phyloP scores from a whole-genome alignment of 2,113 vertebrate species.

The Protobothrops flavoviridis region DNA sequence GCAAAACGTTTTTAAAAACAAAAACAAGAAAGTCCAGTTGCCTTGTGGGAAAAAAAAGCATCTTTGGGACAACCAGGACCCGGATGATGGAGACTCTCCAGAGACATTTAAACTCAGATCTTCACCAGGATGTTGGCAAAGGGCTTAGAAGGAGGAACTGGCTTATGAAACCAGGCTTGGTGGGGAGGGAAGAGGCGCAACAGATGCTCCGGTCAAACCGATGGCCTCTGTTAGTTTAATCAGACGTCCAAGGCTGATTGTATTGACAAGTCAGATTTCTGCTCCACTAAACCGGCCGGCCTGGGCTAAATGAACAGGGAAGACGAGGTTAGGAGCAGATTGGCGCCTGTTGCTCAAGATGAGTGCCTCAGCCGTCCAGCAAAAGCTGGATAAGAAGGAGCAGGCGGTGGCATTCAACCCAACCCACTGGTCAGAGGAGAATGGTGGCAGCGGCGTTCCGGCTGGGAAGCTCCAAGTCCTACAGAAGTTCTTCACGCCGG shows the following conservation, averaged over 20 bases:
- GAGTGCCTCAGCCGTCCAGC: constrained; percentile 2
- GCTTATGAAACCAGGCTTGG: background rate
- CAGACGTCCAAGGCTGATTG: background rate
- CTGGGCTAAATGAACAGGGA: background rate
- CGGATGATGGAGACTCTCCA: no score
- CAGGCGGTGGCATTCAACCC: background rate
- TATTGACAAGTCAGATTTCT: constrained; percentile 10
- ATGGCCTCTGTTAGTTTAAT: background rate
- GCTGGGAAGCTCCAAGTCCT: constrained; percentile 48
- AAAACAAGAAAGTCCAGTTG: no score
- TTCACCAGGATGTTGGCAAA: background rate
- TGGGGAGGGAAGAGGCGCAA: background rate
- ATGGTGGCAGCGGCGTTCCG: constrained; percentile 36
- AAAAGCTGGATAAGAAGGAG: constrained; percentile 9
- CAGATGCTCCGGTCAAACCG: background rate
- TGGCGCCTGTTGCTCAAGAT: background rate
- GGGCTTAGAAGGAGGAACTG: background rate
- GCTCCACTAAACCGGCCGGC: background rate
- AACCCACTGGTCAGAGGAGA: constrained; percentile 36
- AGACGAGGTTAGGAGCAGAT: background rate
- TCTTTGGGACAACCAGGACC: no score
- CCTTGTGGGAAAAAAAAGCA: no score
- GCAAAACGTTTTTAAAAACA: no score
- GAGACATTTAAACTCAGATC: background rate
- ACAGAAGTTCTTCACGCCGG: constrained; percentile 67